These are phyloP conservation scores for Odontesthes bonariensis DNA, from an alignment of 2,113 vertebrate genomes.

Conservation along the genomic window DNA sequence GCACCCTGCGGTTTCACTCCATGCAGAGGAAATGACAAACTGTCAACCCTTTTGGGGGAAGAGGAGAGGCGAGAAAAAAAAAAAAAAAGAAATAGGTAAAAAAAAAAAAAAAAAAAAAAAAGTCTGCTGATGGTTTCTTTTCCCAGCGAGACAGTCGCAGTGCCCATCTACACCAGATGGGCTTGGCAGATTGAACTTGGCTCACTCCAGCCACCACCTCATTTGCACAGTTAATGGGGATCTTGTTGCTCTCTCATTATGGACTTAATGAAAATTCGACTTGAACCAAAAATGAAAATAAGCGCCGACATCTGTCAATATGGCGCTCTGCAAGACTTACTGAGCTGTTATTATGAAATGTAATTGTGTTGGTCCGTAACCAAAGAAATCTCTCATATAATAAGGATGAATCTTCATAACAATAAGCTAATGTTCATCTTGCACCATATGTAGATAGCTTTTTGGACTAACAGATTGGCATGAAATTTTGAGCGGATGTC, in stretches of 20 bases:
- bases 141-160: constrained; percentile 41
- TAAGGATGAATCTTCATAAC: too few species aligned
- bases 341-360: neutral
- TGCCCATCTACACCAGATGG: constrained; percentile 56
- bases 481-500: too few species aligned
- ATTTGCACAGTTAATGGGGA: constrained; percentile 49
- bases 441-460: too few species aligned
- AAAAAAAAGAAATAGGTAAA: too few species aligned
- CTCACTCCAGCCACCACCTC: constrained; percentile 21
- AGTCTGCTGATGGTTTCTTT: constrained; percentile 26
- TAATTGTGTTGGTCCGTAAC: neutral
- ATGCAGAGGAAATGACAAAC: constrained; percentile 55
- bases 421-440: too few species aligned
- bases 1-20: constrained; percentile 27
- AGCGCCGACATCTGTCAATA: neutral
- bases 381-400: neutral
- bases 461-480: too few species aligned
- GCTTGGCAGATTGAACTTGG: constrained; percentile 45
- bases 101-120: neutral
- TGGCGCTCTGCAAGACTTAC: neutral
- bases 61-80: neutral
- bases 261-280: constrained; percentile 13
- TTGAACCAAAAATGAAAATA: too few species aligned
- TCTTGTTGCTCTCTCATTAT: constrained; percentile 42
- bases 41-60: constrained; percentile 20